Conservation (phyloP, 92 coral and sea anemone genomes). For the Hydrozoanthus gracilis region DNA sequence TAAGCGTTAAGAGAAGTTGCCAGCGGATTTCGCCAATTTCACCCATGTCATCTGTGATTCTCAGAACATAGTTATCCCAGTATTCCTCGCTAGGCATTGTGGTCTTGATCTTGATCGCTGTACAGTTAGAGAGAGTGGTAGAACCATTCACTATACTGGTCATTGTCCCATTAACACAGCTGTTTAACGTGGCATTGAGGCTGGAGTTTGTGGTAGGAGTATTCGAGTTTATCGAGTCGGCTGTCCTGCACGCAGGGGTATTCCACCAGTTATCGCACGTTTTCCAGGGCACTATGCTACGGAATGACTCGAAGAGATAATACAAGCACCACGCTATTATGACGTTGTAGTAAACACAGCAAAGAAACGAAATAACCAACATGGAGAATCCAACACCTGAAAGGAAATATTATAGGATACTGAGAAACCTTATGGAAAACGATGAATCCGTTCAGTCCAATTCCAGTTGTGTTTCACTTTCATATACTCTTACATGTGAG, state of each 20-base stretch:
- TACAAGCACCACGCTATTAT: conserved; percentile 98
- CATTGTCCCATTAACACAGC: conserved; percentile 68
- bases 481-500: no score
- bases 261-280: conserved; percentile 93
- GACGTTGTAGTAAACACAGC: conserved; percentile 95
- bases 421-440: neutral
- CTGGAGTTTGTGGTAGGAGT: neutral
- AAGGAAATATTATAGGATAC: neutral
- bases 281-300: conserved; percentile 92
- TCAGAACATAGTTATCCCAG: conserved; percentile 92
- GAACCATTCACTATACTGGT: conserved; percentile 60
- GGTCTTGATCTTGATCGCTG: conserved; percentile 44
- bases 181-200: conserved; percentile 34
- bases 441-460: no score
- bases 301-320: conserved; percentile 94
- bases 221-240: conserved; percentile 29
- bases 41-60: conserved; percentile 73
- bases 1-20: conserved; percentile 84
- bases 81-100: conserved; percentile 95
- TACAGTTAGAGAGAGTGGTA: conserved; percentile 44
- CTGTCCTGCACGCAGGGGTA: conserved; percentile 75
- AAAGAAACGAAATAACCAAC: conserved; percentile 93
- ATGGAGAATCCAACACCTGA: conserved; percentile 97
- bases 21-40: conserved; percentile 85
- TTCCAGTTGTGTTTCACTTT: no score